Evolutionary conservation across 1,140 invertebrate species (phyloP).

Genomic region (Philopotamus ludificatus): DNA sequence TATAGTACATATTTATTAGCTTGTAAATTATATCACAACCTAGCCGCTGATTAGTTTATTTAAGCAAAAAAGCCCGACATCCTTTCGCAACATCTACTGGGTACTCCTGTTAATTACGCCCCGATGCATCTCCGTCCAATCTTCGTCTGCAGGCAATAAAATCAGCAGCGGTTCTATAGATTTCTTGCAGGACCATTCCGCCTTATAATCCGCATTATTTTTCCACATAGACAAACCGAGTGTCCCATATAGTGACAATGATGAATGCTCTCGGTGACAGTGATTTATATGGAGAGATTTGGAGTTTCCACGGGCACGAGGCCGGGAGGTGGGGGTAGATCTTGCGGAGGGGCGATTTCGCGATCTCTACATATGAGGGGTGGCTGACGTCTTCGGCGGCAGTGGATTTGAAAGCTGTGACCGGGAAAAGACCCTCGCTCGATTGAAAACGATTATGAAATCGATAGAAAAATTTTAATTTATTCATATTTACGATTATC

Average conservation of each 20-base stretch:
- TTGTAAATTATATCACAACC: no score
- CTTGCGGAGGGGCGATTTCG: neutral
- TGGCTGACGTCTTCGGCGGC: neutral
- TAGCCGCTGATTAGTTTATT: no score
- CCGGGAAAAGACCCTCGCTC: neutral
- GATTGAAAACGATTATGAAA: constrained; percentile 11
- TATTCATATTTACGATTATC: no score
- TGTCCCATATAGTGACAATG: constrained; percentile 41
- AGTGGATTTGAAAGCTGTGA: neutral
- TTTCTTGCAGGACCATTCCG: neutral
- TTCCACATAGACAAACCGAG: constrained; percentile 38
- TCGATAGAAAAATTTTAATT: no score
- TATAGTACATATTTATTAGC: no score
- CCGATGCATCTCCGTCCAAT: neutral
- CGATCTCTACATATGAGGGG: neutral
- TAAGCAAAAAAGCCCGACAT: no score
- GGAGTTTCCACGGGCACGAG: constrained; percentile 25
- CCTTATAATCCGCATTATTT: constrained; percentile 37
- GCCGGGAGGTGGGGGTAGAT: constrained; percentile 17
- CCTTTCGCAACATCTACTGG: no score
- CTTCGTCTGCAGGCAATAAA: neutral
- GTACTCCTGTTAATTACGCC: neutral
- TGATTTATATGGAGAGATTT: constrained; percentile 39
- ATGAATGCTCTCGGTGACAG: constrained; percentile 38
- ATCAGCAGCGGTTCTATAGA: neutral